phyloP scores from a whole-genome alignment of 2,113 vertebrate species.

The Nerophis ophidion region DNA sequence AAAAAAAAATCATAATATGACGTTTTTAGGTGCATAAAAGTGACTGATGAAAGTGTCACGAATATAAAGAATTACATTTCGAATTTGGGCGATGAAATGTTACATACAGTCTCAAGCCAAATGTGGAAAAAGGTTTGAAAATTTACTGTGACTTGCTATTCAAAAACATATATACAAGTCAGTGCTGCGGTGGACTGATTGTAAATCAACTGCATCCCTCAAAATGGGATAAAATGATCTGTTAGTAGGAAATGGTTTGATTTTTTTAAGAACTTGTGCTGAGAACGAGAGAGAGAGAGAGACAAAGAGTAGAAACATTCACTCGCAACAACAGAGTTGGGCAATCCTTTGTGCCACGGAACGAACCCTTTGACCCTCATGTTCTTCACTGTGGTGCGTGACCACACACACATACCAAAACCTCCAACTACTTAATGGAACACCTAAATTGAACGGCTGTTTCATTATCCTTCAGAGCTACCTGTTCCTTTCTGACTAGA shows the following conservation, averaged over 20 bases:
- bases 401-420: background rate
- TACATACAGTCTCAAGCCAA: background rate
- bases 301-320: background rate
- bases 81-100: background rate
- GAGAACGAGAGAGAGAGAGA: background rate
- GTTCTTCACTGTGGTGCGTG: background rate
- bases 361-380: background rate
- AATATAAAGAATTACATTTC: background rate
- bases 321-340: background rate
- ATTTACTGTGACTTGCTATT: background rate
- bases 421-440: background rate
- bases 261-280: slow-evolving; percentile 4
- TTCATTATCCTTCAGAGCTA: too few relatives aligned
- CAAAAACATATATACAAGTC: background rate
- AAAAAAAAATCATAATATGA: too few relatives aligned
- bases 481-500: too few relatives aligned
- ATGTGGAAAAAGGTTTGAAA: background rate
- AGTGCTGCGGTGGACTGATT: background rate
- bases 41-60: too few relatives aligned
- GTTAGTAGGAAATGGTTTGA: slow-evolving; percentile 7
- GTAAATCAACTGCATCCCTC: slow-evolving; percentile 2
- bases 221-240: background rate
- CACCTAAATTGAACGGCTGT: background rate
- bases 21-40: too few relatives aligned
- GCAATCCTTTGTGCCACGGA: background rate